Percentiles rank a stretch among this genome's conserved stretches.
Conservation (phyloP, 53 echinoderm and acorn worm species). For the Astropecten irregularis region DNA sequence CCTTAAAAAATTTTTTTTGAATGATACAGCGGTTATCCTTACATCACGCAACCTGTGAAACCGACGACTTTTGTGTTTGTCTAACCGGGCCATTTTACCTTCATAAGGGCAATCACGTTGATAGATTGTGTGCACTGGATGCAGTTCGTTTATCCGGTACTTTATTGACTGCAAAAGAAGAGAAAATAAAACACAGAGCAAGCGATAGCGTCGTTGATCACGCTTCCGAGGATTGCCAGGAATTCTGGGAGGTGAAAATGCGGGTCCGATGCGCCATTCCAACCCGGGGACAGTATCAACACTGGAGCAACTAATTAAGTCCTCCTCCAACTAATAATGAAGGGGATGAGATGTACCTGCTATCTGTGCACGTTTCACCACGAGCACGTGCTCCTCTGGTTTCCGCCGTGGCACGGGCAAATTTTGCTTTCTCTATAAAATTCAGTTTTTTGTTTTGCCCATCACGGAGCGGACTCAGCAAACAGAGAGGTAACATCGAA, state of each 20-base stretch:
- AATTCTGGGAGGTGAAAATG: conserved; percentile 41
- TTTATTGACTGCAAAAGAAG: neutral
- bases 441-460: too few species aligned
- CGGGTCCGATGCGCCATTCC: neutral
- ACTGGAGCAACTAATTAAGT: conserved; percentile 57
- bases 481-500: neutral
- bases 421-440: too few species aligned
- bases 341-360: conserved; percentile 35
- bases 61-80: conserved; percentile 23
- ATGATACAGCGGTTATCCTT: conserved; percentile 1
- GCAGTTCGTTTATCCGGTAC: conserved; percentile 5
- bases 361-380: conserved; percentile 40
- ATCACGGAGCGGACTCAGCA: neutral
- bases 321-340: conserved; percentile 25
- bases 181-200: neutral
- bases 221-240: conserved; percentile 20
- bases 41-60: conserved; percentile 1
- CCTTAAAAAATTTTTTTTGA: too few species aligned
- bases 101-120: neutral
- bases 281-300: conserved; percentile 1
- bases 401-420: neutral
- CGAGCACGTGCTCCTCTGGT: neutral
- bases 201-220: conserved; percentile 4
- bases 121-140: conserved; percentile 35
- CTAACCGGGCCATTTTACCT: conserved; percentile 19